Evolutionary conservation across 2,113 vertebrate genomes (phyloP), one percentile per base, ranked within the genome.

Genomic region (Terrapene triunguis): DNA sequence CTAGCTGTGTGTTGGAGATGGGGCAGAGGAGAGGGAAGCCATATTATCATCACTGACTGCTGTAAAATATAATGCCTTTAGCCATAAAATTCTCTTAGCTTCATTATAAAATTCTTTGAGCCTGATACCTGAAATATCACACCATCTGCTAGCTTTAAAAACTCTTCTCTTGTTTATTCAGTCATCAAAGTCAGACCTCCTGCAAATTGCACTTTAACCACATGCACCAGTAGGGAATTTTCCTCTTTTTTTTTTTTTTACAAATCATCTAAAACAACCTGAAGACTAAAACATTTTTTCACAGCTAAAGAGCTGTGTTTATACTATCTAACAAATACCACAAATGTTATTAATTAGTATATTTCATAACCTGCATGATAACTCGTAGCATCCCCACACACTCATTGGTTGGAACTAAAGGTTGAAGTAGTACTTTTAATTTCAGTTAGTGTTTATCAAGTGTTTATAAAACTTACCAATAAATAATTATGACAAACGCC

Each of bases 61-160:
- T n/a, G 16, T 65, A 65, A 65, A 65, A 65, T 65, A 65, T n/a
- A 65, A 78, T 17, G 13, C 3, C 48, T 44, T 90, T 50, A 88
- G 12, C n/a, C 50, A 35, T 35, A 9, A 44, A 6, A 19, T 47
- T 76, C 81, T 87, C 29, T 90, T 86, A 59, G 27, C 32, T 97
- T 76, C 84, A 25, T 48, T 32, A 5, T 2, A 88, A 22, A 17
- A 94, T 21, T 78, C 51, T 79, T 12, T 80, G 32, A 86, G 84
- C 8, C 48, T 62, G 2, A 27, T 74, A 95, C 32, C 10, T 80
- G 48, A 93, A 93, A 87, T 59, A 17, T 1, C 48, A 88, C 21
- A 85, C 9, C 22, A 89, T 84, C 8, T 24, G n/a, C 10, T 72
- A 17, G 29, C n/a, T 89, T 88, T 69, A 82, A 88, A 96, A 94